Evolutionary conservation across 2,797 vertebrate species (phyloP), one percentile per base, ranked within the genome.

Genomic region (Hydrolagus colliei): DNA sequence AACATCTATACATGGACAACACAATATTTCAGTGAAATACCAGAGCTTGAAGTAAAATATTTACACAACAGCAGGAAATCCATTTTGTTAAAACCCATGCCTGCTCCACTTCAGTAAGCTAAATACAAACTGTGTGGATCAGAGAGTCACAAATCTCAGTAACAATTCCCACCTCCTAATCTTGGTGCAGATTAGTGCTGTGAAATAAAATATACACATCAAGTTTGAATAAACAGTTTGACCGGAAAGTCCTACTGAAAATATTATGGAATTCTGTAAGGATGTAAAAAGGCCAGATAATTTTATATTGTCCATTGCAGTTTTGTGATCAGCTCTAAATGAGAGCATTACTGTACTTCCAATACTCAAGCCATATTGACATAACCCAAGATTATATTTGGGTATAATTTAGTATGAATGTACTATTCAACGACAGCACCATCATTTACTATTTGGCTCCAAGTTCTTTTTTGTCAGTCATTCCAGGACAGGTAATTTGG

Each of bases 81-180:
- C 11, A 20, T 52, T 52, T 22, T 72, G 9, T 22, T 10, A 8
- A 27, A 73, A 73, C 20, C 22, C 22, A 16, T 2, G 27, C 27
- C n/a, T 73, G n/a, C 72, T 27, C n/a, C n/a, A 73, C 11, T 27
- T 73, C 72, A 73, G 72, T 73, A 12, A 73, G 27, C n/a, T n/a
- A 73, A 27, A 18, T 72, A 18, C 18, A n/a, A 72, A 72, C 20
- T 20, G 18, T 4, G 68, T 18, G 18, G 71, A n/a, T 73, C 27
- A 73, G 1, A 22, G 9, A 20, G 27, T 73, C 72, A 73, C 72
- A 73, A 9, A 27, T 27, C 18, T 73, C 9, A 73, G 18, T 73
- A 73, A 73, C 72, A 73, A 73, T 73, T 73, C 6, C n/a, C 72
- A 73, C 71, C 71, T 71, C 68, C 68, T n/a, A 72, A 72, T n/a